Evolutionary conservation across 2,888 invertebrate genomes (phyloP).

Genomic region (Neoitamus cyanurus): DNA sequence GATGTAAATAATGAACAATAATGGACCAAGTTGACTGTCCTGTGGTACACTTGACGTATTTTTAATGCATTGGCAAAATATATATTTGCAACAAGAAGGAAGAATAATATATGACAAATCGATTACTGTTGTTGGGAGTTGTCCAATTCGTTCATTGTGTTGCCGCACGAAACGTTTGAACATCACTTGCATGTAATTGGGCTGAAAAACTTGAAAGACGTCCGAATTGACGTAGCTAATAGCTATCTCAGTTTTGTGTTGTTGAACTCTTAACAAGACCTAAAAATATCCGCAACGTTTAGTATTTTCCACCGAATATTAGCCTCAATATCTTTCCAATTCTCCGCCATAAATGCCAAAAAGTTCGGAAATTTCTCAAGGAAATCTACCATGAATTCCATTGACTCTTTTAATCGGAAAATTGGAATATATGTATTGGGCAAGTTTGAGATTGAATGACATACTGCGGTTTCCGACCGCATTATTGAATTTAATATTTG

Average conservation of each 20-base stretch:
- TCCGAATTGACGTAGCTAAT: not conserved
- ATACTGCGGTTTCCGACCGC: not conserved
- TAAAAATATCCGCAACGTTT: not conserved
- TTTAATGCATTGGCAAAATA: too few species aligned
- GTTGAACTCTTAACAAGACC: not conserved
- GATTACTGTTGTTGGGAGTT: too few species aligned
- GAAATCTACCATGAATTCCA: not conserved
- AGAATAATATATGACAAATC: too few species aligned
- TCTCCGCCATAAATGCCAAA: not conserved
- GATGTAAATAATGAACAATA: too few species aligned
- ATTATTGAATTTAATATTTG: not conserved
- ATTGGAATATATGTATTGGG: not conserved
- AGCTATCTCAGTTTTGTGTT: too few species aligned
- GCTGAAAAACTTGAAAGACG: too few species aligned
- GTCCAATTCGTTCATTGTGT: too few species aligned
- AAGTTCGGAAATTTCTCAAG: not conserved
- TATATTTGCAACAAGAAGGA: too few species aligned
- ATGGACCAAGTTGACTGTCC: too few species aligned
- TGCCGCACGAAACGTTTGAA: too few species aligned
- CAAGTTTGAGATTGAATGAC: not conserved
- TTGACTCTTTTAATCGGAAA: not conserved
- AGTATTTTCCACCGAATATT: not conserved
- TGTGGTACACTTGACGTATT: too few species aligned
- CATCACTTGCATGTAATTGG: too few species aligned
- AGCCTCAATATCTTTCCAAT: not conserved